A percentile compares a stretch with the other conserved stretches of the same genome.
Evolutionary conservation across 2,113 vertebrate genomes (phyloP).

Genomic region (Limnothrissa miodon): DNA sequence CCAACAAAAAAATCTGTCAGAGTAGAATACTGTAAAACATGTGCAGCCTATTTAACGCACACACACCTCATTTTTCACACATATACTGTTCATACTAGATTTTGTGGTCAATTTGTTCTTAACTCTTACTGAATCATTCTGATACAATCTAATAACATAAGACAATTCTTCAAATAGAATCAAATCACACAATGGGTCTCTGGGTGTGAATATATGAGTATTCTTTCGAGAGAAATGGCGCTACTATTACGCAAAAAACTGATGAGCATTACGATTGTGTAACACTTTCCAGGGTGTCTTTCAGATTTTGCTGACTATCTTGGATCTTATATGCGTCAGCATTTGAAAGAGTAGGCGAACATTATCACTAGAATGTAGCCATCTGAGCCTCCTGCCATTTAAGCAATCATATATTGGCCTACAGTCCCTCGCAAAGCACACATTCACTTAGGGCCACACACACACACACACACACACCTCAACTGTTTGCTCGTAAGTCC

Average conservation of each 20-base stretch:
- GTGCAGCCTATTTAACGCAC: no score
- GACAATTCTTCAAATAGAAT: no score
- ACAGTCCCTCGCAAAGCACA: neutral
- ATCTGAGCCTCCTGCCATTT: neutral
- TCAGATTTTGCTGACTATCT: neutral
- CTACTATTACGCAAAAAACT: no score
- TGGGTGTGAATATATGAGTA: no score
- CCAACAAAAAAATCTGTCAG: no score
- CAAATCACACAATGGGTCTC: no score
- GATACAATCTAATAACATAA: neutral
- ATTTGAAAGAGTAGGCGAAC: neutral
- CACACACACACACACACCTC: constrained; percentile 71
- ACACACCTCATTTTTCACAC: no score
- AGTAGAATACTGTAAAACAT: no score
- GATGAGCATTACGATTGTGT: neutral
- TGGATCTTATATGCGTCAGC: no score
- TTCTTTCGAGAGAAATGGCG: no score
- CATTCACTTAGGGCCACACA: neutral
- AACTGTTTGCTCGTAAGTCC: constrained; percentile 93
- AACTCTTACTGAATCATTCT: no score
- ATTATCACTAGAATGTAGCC: neutral
- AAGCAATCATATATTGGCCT: neutral
- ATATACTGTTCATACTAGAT: neutral
- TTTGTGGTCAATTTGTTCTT: neutral
- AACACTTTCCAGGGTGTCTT: neutral